Percentiles rank a stretch among this genome's conserved stretches.
These are phyloP conservation scores for Hypolimnas misippus DNA, from an alignment of 2,888 invertebrate species.

Conservation along the genomic window DNA sequence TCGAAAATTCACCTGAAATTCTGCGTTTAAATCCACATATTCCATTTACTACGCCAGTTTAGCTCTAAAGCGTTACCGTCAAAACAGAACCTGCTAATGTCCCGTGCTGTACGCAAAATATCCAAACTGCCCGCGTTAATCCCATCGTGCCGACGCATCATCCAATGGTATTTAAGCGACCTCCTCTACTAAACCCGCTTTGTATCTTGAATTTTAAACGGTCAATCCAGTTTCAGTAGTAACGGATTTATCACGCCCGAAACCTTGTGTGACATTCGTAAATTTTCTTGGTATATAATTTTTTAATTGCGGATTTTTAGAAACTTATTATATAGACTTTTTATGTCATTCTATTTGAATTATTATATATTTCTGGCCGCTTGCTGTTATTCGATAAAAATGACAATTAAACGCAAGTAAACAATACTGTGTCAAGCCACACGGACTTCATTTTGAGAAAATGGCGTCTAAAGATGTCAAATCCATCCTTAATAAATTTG, in stretches of 20 bases:
- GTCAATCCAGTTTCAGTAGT: background rate
- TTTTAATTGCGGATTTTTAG: no score
- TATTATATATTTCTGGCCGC: no score
- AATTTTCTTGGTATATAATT: no score
- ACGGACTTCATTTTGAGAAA: no score
- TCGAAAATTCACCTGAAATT: background rate
- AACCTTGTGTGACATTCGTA: no score
- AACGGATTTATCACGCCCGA: background rate
- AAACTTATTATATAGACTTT: no score
- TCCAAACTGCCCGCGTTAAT: slow-evolving; percentile 20
- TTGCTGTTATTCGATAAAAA: no score
- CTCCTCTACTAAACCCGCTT: slow-evolving; percentile 20
- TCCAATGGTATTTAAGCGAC: slow-evolving; percentile 24
- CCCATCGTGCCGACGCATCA: slow-evolving; percentile 32
- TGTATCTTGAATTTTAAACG: slow-evolving; percentile 26
- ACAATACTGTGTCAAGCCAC: no score
- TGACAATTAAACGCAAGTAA: no score
- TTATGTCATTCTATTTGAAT: no score
- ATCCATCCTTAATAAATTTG: no score
- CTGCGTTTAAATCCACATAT: background rate
- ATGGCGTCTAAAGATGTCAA: no score
- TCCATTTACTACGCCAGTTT: background rate
- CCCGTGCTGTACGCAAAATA: slow-evolving; percentile 7
- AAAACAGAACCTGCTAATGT: background rate
- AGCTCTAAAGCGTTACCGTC: background rate